A percentile compares a stretch with the other conserved stretches of the same genome.
Conservation (phyloP, 53 echinoderm and acorn worm species). For the Apostichopus leukothele region DNA sequence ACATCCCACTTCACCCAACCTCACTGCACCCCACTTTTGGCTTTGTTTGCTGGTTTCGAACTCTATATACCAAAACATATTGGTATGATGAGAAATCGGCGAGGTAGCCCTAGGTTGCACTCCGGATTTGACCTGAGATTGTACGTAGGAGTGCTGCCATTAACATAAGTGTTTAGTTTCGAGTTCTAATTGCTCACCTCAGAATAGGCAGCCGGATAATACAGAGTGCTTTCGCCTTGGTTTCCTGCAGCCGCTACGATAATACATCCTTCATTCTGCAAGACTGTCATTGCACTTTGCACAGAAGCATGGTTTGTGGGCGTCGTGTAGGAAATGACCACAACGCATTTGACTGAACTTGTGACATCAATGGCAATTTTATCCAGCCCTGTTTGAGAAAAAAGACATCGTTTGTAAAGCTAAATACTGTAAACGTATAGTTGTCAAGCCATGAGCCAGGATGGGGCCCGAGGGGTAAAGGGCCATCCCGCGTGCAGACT, state of each 20-base stretch:
- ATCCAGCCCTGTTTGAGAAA: neutral
- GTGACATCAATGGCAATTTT: neutral
- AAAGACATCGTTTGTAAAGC: neutral
- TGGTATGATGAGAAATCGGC: too few relatives aligned
- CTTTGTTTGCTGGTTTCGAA: too few relatives aligned
- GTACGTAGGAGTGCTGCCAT: too few relatives aligned
- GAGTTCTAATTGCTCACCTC: neutral
- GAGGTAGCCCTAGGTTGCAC: too few relatives aligned
- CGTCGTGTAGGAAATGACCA: neutral
- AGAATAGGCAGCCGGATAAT: constrained; percentile 7
- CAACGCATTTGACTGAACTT: neutral
- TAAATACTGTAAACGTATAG: neutral
- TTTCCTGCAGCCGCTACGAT: constrained; percentile 12
- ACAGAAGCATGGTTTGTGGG: neutral
- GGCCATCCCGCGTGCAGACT: too few relatives aligned
- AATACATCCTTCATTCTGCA: neutral
- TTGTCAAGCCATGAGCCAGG: neutral
- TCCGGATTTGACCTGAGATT: too few relatives aligned
- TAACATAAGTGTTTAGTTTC: too few relatives aligned
- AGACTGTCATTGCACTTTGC: neutral
- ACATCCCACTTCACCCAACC: too few relatives aligned
- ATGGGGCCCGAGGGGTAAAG: too few relatives aligned
- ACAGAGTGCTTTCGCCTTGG: neutral
- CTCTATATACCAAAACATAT: too few relatives aligned
- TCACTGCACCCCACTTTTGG: too few relatives aligned